phyloP scores from a whole-genome alignment of 2,888 invertebrate genomes.

The Apotomis turbidana region DNA sequence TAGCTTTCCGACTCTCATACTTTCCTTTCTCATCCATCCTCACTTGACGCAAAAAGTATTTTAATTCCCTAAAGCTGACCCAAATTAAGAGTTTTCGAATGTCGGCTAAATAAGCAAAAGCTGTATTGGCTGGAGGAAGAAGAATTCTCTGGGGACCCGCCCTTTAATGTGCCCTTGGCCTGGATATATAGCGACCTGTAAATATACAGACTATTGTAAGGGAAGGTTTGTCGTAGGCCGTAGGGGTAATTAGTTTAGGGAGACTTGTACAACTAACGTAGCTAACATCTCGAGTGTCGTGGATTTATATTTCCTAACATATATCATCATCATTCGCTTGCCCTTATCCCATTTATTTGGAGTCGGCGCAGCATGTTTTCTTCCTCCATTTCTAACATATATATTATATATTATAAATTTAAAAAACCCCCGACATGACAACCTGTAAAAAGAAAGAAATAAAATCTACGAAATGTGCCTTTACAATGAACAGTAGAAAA shows the following conservation, averaged over 20 bases:
- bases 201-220: conserved; percentile 20
- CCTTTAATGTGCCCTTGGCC: conserved; percentile 36
- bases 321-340: no score
- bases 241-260: conserved; percentile 21
- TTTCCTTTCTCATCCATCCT: no score
- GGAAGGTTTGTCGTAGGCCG: conserved; percentile 1
- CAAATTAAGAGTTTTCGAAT: conserved; percentile 19
- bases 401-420: no score
- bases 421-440: no score
- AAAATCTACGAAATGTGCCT: no score
- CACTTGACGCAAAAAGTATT: conserved; percentile 2
- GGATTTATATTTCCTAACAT: neutral
- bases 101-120: conserved; percentile 11
- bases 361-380: no score
- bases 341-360: no score
- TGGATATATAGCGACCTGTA: conserved; percentile 14
- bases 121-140: conserved; percentile 16
- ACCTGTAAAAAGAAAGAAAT: no score
- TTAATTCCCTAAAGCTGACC: conserved; percentile 19
- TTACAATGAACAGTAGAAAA: no score
- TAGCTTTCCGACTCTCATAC: no score
- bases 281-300: neutral
- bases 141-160: conserved; percentile 28
- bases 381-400: no score
- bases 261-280: conserved; percentile 1